A percentile compares a stretch with the other conserved stretches of the same genome.
Evolutionary conservation across 2,113 vertebrate genomes (phyloP).

Genomic region (Chunga burmeisteri): DNA sequence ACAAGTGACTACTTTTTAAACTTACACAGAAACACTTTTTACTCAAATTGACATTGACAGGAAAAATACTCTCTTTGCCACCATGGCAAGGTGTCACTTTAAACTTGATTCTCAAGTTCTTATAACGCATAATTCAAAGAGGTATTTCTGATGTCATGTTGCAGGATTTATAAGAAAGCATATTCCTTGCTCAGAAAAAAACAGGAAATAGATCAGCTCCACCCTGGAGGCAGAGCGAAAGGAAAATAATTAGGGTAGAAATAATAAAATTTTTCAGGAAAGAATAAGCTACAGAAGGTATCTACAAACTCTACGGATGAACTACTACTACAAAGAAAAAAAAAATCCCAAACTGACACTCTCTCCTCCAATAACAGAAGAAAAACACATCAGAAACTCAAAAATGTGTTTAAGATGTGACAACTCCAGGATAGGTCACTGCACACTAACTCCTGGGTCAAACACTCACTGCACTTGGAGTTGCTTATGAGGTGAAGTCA

Average conservation of each 20-base stretch:
- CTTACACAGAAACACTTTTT: not conserved
- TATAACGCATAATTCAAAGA: not conserved
- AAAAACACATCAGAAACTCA: not conserved
- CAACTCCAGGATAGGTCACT: not conserved
- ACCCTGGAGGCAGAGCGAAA: not conserved
- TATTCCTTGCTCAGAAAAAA: not conserved
- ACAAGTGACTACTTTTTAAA: conserved; percentile 22
- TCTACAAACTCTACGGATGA: not conserved
- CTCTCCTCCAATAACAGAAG: not conserved
- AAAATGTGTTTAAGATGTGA: not conserved
- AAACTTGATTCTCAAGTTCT: not conserved
- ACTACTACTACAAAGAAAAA: not conserved
- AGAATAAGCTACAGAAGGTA: not conserved
- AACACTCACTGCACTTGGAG: not conserved
- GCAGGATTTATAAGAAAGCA: not conserved
- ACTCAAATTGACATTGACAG: conserved; percentile 3
- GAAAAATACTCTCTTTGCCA: not conserved
- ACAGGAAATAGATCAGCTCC: not conserved
- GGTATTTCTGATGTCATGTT: not conserved
- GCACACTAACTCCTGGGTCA: not conserved
- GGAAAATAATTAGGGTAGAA: not conserved
- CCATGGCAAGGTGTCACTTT: not conserved
- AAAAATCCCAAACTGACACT: not conserved
- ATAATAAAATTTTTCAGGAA: not conserved
- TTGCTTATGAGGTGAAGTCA: not conserved